Evolutionary conservation across 2,888 invertebrate genomes (phyloP).

Genomic region (Epirrhoe tristata): DNA sequence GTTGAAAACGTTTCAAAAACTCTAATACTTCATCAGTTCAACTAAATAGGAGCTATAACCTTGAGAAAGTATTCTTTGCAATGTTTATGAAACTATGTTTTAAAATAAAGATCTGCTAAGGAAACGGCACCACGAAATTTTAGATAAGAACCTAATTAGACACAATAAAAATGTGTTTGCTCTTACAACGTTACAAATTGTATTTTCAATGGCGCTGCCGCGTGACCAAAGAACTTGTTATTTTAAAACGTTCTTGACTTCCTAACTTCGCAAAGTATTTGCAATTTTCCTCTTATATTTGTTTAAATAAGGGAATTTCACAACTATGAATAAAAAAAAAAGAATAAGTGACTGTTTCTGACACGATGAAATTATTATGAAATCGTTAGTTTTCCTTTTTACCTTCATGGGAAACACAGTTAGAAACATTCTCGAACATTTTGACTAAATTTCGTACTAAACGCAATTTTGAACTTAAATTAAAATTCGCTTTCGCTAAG

Average conservation of each 20-base stretch:
- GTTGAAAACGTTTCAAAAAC: not conserved
- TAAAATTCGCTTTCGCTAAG: too few relatives aligned
- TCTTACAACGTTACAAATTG: not conserved
- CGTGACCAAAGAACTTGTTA: not conserved
- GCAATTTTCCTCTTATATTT: too few relatives aligned
- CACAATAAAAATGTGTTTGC: conserved; percentile 5
- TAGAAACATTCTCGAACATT: too few relatives aligned
- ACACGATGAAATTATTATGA: too few relatives aligned
- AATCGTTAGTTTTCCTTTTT: too few relatives aligned
- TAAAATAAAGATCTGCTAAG: not conserved
- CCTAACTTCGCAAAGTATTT: too few relatives aligned
- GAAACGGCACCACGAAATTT: not conserved
- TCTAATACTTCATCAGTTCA: not conserved
- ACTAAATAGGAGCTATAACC: not conserved
- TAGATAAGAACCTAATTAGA: conserved; percentile 13
- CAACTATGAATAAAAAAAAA: too few relatives aligned
- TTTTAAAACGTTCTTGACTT: not conserved
- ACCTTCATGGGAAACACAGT: too few relatives aligned
- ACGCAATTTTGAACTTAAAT: too few relatives aligned
- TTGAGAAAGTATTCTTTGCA: not conserved
- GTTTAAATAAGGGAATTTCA: too few relatives aligned
- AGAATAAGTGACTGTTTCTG: too few relatives aligned
- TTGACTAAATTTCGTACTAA: too few relatives aligned
- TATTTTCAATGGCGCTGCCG: not conserved
- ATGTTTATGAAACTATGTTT: not conserved